Evolutionary conservation across 1,140 invertebrate genomes (phyloP).

Genomic region (Coelopa frigida): DNA sequence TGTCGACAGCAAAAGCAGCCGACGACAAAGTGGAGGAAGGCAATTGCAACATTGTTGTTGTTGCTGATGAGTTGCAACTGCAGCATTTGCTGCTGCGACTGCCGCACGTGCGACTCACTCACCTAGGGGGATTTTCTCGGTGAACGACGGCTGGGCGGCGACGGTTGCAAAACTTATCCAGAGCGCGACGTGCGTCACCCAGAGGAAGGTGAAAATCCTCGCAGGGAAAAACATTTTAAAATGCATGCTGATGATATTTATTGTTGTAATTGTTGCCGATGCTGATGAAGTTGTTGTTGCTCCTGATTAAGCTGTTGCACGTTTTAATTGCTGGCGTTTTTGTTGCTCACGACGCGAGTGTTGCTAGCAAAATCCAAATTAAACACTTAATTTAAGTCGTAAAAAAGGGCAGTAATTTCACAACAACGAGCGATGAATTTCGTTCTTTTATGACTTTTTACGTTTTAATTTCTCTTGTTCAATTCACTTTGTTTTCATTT

Average conservation of each 20-base stretch:
- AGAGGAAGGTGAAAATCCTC: conserved; percentile 30
- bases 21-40: no score
- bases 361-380: conserved; percentile 19
- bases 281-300: conserved; percentile 19
- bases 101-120: conserved; percentile 19
- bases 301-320: conserved; percentile 34
- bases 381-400: no score
- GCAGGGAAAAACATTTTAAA: no score
- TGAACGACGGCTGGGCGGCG: conserved; percentile 40
- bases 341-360: conserved; percentile 16
- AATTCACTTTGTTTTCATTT: no score
- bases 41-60: no score
- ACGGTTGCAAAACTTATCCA: conserved; percentile 7
- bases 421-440: no score
- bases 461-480: conserved; percentile 21
- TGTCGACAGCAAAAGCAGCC: not conserved
- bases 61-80: no score
- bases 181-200: conserved; percentile 24
- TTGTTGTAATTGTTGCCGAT: conserved; percentile 13
- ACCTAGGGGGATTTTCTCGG: conserved; percentile 45
- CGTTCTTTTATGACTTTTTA: no score
- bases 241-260: no score
- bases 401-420: no score
- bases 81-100: not conserved
- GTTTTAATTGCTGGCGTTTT: conserved; percentile 12